phyloP scores from a whole-genome alignment of 2,888 invertebrate species.

The Cephus rjabovi region DNA sequence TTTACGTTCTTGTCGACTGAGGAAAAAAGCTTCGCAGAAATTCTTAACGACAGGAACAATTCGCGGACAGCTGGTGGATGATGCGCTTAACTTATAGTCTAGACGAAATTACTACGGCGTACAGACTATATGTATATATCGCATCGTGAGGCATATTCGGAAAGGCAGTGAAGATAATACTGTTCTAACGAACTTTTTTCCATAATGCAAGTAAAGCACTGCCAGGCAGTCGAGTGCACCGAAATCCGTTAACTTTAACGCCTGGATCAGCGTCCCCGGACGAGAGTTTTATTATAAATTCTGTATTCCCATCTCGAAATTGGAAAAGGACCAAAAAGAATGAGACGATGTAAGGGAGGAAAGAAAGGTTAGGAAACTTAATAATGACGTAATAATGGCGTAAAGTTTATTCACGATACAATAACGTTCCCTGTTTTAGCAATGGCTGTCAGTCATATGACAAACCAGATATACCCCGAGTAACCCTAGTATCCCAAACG shows the following conservation, averaged over 20 bases:
- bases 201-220: conserved; percentile 58
- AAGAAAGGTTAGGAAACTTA: conserved; percentile 3
- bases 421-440: not conserved
- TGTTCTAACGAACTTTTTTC: conserved; percentile 54
- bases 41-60: not conserved
- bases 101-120: not conserved
- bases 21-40: not conserved
- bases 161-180: conserved; percentile 35
- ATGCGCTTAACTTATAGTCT: not conserved
- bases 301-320: conserved; percentile 13
- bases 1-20: not conserved
- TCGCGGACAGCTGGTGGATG: not conserved
- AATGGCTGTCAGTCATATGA: no score
- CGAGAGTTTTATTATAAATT: conserved; percentile 43
- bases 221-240: conserved; percentile 46
- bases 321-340: not conserved
- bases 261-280: conserved; percentile 26
- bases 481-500: no score
- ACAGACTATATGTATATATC: not conserved
- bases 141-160: not conserved
- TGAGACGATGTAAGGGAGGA: not conserved
- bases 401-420: conserved; percentile 7
- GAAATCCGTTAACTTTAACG: conserved; percentile 48
- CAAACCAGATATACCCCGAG: no score
- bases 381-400: not conserved